phyloP scores from a whole-genome alignment of 2,113 vertebrate genomes.

The Pelusios castaneus region DNA sequence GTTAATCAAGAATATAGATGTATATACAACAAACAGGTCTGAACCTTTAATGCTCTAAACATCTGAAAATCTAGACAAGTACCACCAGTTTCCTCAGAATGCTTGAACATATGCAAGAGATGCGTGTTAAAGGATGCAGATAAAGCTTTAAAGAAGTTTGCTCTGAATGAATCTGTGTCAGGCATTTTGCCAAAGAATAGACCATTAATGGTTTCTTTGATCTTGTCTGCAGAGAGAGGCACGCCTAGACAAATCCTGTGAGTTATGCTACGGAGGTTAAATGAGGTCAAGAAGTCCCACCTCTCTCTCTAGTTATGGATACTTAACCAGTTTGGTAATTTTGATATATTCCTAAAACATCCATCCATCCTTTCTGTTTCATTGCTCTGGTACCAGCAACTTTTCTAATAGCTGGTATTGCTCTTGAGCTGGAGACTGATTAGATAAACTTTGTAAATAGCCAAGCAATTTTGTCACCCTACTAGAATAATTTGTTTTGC shows the following conservation, averaged over 20 bases:
- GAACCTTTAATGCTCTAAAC: neutral
- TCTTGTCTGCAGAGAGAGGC: conserved; percentile 46
- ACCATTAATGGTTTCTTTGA: conserved; percentile 54
- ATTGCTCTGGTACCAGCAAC: conserved; percentile 41
- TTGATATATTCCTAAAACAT: conserved; percentile 64
- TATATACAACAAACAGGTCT: neutral
- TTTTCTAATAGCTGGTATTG: conserved; percentile 47
- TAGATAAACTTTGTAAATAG: conserved; percentile 47
- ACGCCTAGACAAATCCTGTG: conserved; percentile 64
- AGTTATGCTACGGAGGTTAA: conserved; percentile 66
- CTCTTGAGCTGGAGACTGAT: conserved; percentile 40
- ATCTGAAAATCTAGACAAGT: neutral
- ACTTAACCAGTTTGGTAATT: conserved; percentile 51
- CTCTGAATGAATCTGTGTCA: conserved; percentile 36
- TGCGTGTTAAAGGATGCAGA: neutral
- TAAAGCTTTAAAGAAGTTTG: conserved; percentile 48
- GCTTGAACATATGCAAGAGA: neutral
- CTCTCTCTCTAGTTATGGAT: conserved; percentile 55
- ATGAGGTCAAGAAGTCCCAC: conserved; percentile 65
- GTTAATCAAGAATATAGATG: neutral
- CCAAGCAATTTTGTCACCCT: conserved; percentile 37
- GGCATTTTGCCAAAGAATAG: conserved; percentile 56
- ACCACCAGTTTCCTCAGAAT: neutral
- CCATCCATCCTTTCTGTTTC: conserved; percentile 20
- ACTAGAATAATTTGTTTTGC: conserved; percentile 52